Evolutionary conservation across 2,113 vertebrate genomes (phyloP).

Genomic region (Osmerus mordax): DNA sequence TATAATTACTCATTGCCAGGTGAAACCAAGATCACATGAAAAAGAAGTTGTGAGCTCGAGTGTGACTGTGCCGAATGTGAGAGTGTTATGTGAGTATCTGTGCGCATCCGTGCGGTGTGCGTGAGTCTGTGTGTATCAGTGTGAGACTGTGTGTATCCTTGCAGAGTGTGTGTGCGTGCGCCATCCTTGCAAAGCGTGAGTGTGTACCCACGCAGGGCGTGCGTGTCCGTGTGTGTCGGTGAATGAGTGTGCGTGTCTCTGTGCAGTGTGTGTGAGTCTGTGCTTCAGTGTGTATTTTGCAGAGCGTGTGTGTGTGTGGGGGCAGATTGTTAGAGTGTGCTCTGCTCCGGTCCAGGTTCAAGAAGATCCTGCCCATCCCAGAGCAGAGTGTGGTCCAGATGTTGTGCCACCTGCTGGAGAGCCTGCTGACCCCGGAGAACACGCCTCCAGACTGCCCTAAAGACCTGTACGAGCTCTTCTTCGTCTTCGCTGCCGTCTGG

Average conservation of each 20-base stretch:
- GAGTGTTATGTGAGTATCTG: no score
- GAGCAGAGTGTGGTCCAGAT: constrained; percentile 92
- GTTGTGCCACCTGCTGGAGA: constrained; percentile 89
- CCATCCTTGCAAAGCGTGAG: no score
- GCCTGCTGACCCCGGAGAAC: constrained; percentile 83
- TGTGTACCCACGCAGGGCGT: no score
- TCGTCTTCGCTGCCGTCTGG: constrained; percentile 92
- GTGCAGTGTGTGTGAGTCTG: no score
- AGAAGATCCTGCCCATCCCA: constrained; percentile 89
- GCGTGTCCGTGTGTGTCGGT: no score
- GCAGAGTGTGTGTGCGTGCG: not conserved
- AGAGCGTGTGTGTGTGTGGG: not conserved
- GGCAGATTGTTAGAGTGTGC: not conserved
- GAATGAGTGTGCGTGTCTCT: no score
- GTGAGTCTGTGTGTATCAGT: not conserved
- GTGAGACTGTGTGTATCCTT: not conserved
- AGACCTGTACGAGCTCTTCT: constrained; percentile 92
- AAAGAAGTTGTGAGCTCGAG: no score
- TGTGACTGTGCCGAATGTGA: no score
- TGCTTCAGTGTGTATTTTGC: no score
- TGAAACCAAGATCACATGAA: no score
- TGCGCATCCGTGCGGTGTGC: no score
- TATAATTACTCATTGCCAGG: no score
- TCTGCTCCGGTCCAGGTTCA: constrained; percentile 78
- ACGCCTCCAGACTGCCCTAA: constrained; percentile 84